These are phyloP conservation scores for Charadrius vociferus DNA, from an alignment of 2,113 vertebrate genomes.

Conservation along the genomic window DNA sequence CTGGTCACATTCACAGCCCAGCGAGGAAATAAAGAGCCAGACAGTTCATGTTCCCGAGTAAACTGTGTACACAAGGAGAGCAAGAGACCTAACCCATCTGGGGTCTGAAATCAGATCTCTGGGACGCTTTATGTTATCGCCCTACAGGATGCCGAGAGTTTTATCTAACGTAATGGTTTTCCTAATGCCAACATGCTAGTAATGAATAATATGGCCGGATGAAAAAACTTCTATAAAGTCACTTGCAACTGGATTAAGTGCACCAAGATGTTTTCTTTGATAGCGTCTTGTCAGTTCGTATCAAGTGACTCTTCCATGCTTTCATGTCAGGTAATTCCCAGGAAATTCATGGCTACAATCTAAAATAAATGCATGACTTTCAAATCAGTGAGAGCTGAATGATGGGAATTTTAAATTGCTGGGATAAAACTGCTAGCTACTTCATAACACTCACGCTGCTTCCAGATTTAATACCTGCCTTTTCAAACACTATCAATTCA, in stretches of 20 bases:
- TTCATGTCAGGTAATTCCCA: constrained; percentile 68
- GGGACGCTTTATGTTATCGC: not conserved
- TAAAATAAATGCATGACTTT: constrained; percentile 58
- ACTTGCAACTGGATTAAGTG: constrained; percentile 9
- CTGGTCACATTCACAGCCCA: not conserved
- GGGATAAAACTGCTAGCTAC: constrained; percentile 45
- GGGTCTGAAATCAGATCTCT: not conserved
- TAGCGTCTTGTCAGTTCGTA: constrained; percentile 47
- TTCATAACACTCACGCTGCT: constrained; percentile 18
- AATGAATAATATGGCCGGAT: not conserved
- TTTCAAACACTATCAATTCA: constrained; percentile 44
- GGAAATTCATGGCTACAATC: constrained; percentile 38
- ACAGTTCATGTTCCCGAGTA: not conserved
- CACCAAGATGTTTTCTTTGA: constrained; percentile 34
- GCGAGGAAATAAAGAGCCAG: not conserved
- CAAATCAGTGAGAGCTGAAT: not conserved
- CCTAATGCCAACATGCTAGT: not conserved
- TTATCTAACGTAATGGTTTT: not conserved
- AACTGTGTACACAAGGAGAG: not conserved
- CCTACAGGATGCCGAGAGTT: not conserved
- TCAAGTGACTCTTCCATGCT: constrained; percentile 47
- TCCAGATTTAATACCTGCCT: constrained; percentile 38
- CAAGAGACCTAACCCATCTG: not conserved
- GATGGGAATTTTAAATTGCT: constrained; percentile 6
- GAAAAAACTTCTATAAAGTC: constrained; percentile 3